phyloP scores from a whole-genome alignment of 2,113 vertebrate species.

The Felis catus region F.catus_Fca126_mat1.0 CM031420.1:106768001-106768500 shows the following conservation, averaged over 20 bases:
- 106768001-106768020: not conserved
- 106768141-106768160: slow-evolving; percentile 81
- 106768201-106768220: slow-evolving; percentile 80
- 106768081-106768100: slow-evolving; percentile 51
- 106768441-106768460: slow-evolving; percentile 94
- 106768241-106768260: slow-evolving; percentile 79
- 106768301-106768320: slow-evolving; percentile 87
- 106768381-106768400: slow-evolving; percentile 81
- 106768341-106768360: slow-evolving; percentile 85
- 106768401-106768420: slow-evolving; percentile 86
- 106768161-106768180: slow-evolving; percentile 72
- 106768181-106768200: slow-evolving; percentile 61
- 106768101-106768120: slow-evolving; percentile 57
- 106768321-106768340: slow-evolving; percentile 83
- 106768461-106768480: slow-evolving; percentile 97
- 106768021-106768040: not conserved
- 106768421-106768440: slow-evolving; percentile 87
- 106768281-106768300: slow-evolving; percentile 82
- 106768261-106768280: slow-evolving; percentile 85
- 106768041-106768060: not conserved
- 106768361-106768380: slow-evolving; percentile 72
- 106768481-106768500: slow-evolving; percentile 97
- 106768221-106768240: slow-evolving; percentile 86
- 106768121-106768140: slow-evolving; percentile 79
- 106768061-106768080: not conserved